Evolutionary conservation across 2,888 invertebrate species (phyloP), one percentile per base, ranked within the genome.

Genomic region (Andrena dorsata): DNA sequence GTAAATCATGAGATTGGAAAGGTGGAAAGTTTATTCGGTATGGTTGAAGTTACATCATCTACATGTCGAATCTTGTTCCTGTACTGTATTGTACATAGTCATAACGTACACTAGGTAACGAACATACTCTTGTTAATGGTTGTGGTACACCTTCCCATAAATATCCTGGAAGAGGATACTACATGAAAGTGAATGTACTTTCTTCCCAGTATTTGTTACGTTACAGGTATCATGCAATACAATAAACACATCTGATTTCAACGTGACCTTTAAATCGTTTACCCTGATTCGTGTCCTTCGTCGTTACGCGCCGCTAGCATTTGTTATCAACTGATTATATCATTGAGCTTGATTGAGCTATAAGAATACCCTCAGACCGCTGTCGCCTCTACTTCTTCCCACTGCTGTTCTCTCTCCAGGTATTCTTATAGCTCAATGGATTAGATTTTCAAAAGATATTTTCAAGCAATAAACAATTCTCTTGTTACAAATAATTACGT

Each of bases 181-280:
- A 47, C 64, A 8, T 13, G 61, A 75, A 56, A 49, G 10, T 10
- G 16, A 35, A 28, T 2, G 47, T 60, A 49, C 23, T 68, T 74
- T 70, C 41, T 63, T 32, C 4, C 30, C 53, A 77, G 49, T 65
- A 82, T 80, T 86, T 85, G 63, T 78, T 69, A 80, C 49, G 35
- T 32, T 35, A 68, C 47, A 49, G 0, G 73, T 49, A 47, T 10
- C 26, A 16, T 68, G 30, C 76, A 78, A 79, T 76, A 68, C 53
- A 87, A 87, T 75, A 83, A 78, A 84, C n/a, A 71, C 71, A 23
- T 53, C 13, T 64, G 35, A 70, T 30, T 53, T 30, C 23, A n/a
- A 51, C 35, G 26, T 5, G 23, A 26, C 26, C 23, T 26, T 56
- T 56, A 56, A 56, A 23, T 26, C 56, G 10, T 23, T 56, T 20